Percentiles rank a stretch among this genome's conserved stretches.
Conservation (phyloP, 1,140 invertebrate genomes). For the Drosophila mauritiana region DNA sequence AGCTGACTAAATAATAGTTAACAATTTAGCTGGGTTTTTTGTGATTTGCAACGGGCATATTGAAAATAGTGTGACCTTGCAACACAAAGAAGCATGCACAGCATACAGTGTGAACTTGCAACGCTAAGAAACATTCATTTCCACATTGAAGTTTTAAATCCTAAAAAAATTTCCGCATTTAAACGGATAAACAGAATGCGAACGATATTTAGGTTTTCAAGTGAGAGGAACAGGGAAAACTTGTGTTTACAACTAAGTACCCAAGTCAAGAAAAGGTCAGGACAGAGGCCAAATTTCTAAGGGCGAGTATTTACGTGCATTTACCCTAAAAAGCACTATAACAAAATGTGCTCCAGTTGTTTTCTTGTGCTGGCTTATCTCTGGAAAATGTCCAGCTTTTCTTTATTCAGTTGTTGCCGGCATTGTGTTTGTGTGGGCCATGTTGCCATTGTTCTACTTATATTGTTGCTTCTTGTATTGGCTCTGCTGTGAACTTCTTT, state of each 20-base stretch:
- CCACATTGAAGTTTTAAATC: not conserved
- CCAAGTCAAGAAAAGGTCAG: not conserved
- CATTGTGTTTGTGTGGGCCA: not conserved
- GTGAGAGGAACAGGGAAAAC: not conserved
- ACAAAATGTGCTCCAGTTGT: conserved; percentile 25
- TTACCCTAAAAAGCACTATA: conserved; percentile 18
- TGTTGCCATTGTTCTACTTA: conserved; percentile 31
- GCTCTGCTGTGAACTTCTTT: conserved; percentile 29
- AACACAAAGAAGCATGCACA: not conserved
- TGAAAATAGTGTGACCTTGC: not conserved
- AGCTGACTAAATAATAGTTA: too few species aligned
- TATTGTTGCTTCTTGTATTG: conserved; percentile 37
- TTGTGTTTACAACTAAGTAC: not conserved
- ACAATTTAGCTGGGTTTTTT: too few species aligned
- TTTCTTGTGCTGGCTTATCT: conserved; percentile 5
- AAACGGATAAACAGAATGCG: conserved; percentile 2
- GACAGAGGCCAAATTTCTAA: not conserved
- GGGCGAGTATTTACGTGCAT: conserved; percentile 14
- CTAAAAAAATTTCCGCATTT: too few species aligned
- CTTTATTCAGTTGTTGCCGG: conserved; percentile 1
- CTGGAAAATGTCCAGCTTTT: conserved; percentile 32
- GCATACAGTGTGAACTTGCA: not conserved
- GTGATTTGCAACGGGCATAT: too few species aligned
- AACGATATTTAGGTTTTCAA: not conserved
- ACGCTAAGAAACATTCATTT: not conserved